These are phyloP conservation scores for Agriotes lineatus DNA, from an alignment of 2,888 invertebrate species.

Conservation along the genomic window DNA sequence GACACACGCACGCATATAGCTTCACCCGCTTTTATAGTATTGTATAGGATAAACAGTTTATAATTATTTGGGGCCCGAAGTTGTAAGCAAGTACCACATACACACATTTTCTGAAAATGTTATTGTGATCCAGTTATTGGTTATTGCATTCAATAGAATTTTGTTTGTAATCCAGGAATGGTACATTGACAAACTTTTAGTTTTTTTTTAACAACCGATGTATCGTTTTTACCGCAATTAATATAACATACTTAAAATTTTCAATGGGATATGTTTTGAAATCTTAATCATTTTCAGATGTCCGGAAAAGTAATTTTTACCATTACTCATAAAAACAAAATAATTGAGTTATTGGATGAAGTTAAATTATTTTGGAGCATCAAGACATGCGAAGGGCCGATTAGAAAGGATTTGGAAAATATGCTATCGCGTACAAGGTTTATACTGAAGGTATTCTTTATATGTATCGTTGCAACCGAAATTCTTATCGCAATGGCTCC, in stretches of 20 bases:
- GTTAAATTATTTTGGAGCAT: constrained; percentile 21
- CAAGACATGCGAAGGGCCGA: background rate
- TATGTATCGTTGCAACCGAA: constrained; percentile 19
- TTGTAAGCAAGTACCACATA: too few relatives aligned
- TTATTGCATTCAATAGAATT: too few relatives aligned
- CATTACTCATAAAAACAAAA: constrained; percentile 10
- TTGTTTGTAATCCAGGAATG: too few relatives aligned
- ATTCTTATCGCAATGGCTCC: constrained; percentile 25
- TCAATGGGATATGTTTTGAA: background rate
- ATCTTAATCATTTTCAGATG: constrained; percentile 26
- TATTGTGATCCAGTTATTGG: too few relatives aligned
- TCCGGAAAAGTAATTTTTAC: constrained; percentile 29
- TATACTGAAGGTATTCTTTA: constrained; percentile 19
- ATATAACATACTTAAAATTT: background rate
- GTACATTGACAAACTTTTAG: too few relatives aligned
- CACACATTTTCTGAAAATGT: too few relatives aligned
- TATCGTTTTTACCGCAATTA: too few relatives aligned
- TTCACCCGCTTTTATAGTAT: too few relatives aligned
- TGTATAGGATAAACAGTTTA: too few relatives aligned
- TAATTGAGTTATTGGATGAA: constrained; percentile 14
- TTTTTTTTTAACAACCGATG: too few relatives aligned
- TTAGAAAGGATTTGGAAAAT: constrained; percentile 9
- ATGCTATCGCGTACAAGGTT: background rate
- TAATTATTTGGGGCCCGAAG: too few relatives aligned
- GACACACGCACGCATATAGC: too few relatives aligned